phyloP scores from a whole-genome alignment of 2,797 vertebrate species.

The Micropoecilia bifurca region DNA sequence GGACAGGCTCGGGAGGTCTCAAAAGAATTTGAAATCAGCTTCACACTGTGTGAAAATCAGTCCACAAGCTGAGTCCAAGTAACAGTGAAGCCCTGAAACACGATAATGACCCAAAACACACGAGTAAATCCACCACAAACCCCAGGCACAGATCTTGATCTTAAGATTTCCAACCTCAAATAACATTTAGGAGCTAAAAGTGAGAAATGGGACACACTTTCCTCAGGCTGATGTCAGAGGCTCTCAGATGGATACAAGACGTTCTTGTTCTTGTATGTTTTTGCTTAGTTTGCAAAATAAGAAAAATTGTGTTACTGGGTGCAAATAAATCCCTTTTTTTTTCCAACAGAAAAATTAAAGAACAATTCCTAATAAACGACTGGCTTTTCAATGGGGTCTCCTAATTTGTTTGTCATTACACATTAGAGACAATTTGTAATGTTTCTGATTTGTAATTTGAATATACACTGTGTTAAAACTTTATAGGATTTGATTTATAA shows the following conservation, averaged over 20 bases:
- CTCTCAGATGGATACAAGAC: background rate
- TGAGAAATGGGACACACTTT: background rate
- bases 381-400: background rate
- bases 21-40: background rate
- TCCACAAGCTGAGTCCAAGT: background rate
- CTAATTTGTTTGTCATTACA: background rate
- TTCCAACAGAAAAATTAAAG: background rate
- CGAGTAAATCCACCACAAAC: background rate
- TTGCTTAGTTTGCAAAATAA: background rate
- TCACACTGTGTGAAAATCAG: background rate
- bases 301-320: background rate
- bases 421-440: too few relatives aligned
- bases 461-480: background rate
- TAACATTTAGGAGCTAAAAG: background rate
- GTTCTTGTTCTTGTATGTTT: background rate
- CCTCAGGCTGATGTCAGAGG: background rate
- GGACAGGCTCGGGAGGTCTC: background rate
- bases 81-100: background rate
- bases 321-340: background rate
- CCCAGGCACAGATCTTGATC: background rate
- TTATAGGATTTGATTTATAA: background rate
- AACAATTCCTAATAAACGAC: background rate
- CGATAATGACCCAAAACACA: background rate
- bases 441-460: too few relatives aligned
- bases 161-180: background rate